Percentiles rank a stretch among this genome's conserved stretches.
These are phyloP conservation scores for Cynodonichthys magdalenae DNA, from an alignment of 2,797 vertebrate genomes.

Conservation along the genomic window DNA sequence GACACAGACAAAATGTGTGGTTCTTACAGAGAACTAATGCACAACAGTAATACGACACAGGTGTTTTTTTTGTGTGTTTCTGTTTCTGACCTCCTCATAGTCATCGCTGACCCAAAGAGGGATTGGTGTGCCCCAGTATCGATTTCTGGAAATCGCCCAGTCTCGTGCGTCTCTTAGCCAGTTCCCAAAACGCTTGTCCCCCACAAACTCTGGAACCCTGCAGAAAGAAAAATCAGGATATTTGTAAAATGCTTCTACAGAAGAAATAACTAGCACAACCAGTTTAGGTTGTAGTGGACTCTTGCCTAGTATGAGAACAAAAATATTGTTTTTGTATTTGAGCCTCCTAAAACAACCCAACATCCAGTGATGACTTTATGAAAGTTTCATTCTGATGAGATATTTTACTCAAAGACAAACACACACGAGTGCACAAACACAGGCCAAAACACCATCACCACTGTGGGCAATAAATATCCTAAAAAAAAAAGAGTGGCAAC, in stretches of 20 bases:
- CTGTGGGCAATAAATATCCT: slow-evolving; percentile 21
- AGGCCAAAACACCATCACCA: too few species aligned
- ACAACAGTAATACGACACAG: slow-evolving; percentile 20
- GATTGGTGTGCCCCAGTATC: slow-evolving; percentile 98
- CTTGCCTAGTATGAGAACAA: too few species aligned
- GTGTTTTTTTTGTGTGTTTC: slow-evolving; percentile 13
- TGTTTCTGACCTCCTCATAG: slow-evolving; percentile 75
- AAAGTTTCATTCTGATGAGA: too few species aligned
- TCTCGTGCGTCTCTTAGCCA: slow-evolving; percentile 95
- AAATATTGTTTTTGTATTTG: too few species aligned
- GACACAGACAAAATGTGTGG: slow-evolving; percentile 38
- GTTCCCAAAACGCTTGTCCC: slow-evolving; percentile 96
- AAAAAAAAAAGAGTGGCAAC: slow-evolving; percentile 60
- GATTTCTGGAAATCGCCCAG: slow-evolving; percentile 96
- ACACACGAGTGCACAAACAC: too few species aligned
- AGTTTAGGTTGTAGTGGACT: too few species aligned
- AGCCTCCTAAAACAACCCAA: too few species aligned
- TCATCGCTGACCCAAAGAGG: slow-evolving; percentile 96
- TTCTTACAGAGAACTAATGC: slow-evolving; percentile 20
- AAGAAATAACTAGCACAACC: not conserved
- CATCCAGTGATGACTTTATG: too few species aligned
- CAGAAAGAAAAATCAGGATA: slow-evolving; percentile 8
- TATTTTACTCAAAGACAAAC: too few species aligned
- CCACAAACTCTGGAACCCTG: slow-evolving; percentile 97
- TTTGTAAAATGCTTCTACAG: not conserved